These are phyloP conservation scores for Lordiphosa stackelbergi DNA, from an alignment of 1,140 invertebrate species.

Conservation along the genomic window DNA sequence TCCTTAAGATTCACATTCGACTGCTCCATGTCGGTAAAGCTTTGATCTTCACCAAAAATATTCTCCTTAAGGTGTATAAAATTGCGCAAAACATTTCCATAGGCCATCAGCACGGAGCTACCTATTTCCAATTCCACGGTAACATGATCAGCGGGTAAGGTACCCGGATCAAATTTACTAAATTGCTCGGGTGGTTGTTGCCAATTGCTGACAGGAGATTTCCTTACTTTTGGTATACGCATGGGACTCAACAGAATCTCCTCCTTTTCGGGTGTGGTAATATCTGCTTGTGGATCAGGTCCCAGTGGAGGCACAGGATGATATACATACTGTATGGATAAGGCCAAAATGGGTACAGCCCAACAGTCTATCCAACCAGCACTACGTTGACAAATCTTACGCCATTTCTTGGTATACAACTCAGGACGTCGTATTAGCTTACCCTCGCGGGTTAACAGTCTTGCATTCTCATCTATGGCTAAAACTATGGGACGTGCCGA, in stretches of 20 bases:
- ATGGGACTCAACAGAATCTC: conserved; percentile 94
- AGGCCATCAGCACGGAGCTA: conserved; percentile 91
- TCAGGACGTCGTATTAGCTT: conserved; percentile 79
- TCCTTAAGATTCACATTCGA: conserved; percentile 70
- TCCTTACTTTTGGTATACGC: conserved; percentile 88
- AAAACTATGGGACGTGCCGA: conserved; percentile 89
- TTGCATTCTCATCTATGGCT: conserved; percentile 93
- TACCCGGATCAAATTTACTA: conserved; percentile 90
- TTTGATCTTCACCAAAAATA: conserved; percentile 96
- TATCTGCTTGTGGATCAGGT: conserved; percentile 91
- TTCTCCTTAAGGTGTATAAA: conserved; percentile 96
- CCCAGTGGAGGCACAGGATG: conserved; percentile 93
- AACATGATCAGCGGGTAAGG: conserved; percentile 90
- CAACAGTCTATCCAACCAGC: conserved; percentile 96
- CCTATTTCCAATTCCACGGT: conserved; percentile 95
- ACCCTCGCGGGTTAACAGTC: conserved; percentile 88
- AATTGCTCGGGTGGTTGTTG: conserved; percentile 79
- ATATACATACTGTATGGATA: conserved; percentile 93
- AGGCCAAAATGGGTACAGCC: conserved; percentile 94
- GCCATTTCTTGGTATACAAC: conserved; percentile 87
- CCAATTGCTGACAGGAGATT: conserved; percentile 85
- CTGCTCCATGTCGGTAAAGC: conserved; percentile 94
- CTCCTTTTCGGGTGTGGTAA: conserved; percentile 95
- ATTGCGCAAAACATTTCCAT: conserved; percentile 92
- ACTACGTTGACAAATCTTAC: conserved; percentile 87